Evolutionary conservation across 1,140 invertebrate genomes (phyloP).

Genomic region (Hylyphantes graminicola): DNA sequence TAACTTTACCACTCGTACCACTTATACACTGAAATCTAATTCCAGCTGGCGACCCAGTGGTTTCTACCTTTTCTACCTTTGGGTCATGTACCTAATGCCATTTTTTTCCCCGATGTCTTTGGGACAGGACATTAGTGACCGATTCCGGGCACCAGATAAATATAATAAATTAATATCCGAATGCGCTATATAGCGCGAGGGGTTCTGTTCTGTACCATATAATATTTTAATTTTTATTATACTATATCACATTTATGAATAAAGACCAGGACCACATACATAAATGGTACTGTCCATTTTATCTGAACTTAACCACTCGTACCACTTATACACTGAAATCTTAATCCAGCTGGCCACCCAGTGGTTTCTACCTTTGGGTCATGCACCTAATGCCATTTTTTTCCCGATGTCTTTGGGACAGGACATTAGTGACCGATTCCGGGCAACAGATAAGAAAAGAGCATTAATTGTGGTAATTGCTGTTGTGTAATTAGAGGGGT

Average conservation of each 20-base stretch:
- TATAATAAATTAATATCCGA: too few relatives aligned
- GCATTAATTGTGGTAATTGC: slow-evolving; percentile 42
- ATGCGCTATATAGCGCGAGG: too few relatives aligned
- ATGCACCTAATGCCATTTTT: neutral
- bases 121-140: slow-evolving; percentile 21
- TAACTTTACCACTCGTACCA: too few relatives aligned
- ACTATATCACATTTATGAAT: too few relatives aligned
- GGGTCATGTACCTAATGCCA: neutral
- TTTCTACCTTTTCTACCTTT: neutral
- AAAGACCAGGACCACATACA: too few relatives aligned
- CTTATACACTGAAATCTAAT: neutral
- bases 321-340: neutral
- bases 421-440: neutral
- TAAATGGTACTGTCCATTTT: too few relatives aligned
- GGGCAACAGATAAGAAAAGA: slow-evolving; percentile 9
- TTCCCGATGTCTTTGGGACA: slow-evolving; percentile 17
- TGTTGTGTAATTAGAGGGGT: slow-evolving; percentile 21
- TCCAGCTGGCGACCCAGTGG: slow-evolving; percentile 1
- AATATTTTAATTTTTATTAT: too few relatives aligned
- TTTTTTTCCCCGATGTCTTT: slow-evolving; percentile 2
- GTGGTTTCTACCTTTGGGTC: neutral
- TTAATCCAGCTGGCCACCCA: neutral
- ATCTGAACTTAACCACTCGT: too few relatives aligned
- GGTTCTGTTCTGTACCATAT: too few relatives aligned
- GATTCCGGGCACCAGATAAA: neutral